Evolutionary conservation across 2,797 vertebrate species (phyloP), one percentile per base, ranked within the genome.

Genomic region (Salmo trutta): DNA sequence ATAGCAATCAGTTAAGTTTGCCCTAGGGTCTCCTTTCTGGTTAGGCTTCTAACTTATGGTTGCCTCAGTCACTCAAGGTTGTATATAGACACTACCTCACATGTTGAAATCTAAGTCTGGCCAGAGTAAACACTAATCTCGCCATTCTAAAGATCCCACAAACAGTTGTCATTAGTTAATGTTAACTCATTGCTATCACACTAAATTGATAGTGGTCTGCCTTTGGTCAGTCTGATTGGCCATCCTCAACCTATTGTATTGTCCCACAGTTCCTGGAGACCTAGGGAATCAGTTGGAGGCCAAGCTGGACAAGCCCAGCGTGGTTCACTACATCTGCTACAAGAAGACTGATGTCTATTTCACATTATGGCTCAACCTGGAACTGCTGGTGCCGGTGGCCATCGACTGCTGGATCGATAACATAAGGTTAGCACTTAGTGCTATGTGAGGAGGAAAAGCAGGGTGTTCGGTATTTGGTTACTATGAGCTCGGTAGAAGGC

Each of bases 361-460:
- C 91, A 99, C 98, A 0, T 92, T 99, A 14, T 99, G 98, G 98
- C 94, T 99, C 80, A 99, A 99, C 90, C 91, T 99, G 59, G 98
- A 99, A 86, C 94, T 97, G 85, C 94, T 99, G 83, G 91, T 99
- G 52, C 98, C 98, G 0, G 88, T 98, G 14, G 95, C 96, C 88
- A 99, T 99, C 77, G 98, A 99, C 91, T 99, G 98, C 85, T 99
- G 98, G 98, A 96, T 99, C 64, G 98, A 99, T 92, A 99, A 99
- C 84, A 99, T 99, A 84, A 96, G 97, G 98, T 99, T 88, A 82
- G 82, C 19, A 52, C 7, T 27, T 51, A 14, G 24, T 33, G 6
- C 8, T 24, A 64, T 64, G 21, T 64, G 10, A 24, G 59, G 59
- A 12, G 59, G 8, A 47, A 47, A 47, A 47, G 41, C 41, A 10